phyloP scores from a whole-genome alignment of 2,888 invertebrate species.

The Chymomyza fuscimana region DNA sequence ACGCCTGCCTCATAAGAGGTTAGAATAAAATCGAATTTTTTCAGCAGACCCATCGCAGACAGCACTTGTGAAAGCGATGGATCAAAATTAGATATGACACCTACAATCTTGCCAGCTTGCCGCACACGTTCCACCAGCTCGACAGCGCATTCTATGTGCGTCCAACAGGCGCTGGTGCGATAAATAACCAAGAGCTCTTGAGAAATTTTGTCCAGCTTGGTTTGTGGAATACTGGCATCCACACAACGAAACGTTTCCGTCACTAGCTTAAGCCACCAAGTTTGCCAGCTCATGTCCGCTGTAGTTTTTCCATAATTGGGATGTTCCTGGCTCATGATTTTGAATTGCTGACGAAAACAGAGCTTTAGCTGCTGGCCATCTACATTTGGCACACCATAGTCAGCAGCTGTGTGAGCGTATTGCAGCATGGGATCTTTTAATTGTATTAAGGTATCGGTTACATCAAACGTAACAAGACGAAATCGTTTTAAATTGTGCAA shows the following conservation, averaged over 20 bases:
- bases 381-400: conserved; percentile 81
- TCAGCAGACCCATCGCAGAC: conserved; percentile 82
- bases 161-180: conserved; percentile 87
- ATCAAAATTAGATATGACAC: conserved; percentile 95
- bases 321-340: conserved; percentile 83
- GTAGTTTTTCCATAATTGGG: conserved; percentile 89
- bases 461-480: conserved; percentile 90
- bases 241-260: conserved; percentile 65
- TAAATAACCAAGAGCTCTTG: conserved; percentile 84
- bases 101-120: conserved; percentile 80
- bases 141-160: conserved; percentile 83
- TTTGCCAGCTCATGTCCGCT: conserved; percentile 84
- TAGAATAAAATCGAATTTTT: conserved; percentile 88
- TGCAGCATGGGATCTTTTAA: conserved; percentile 85
- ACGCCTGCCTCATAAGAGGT: conserved; percentile 88
- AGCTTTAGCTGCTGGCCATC: conserved; percentile 75
- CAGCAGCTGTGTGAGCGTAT: conserved; percentile 85
- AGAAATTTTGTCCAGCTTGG: conserved; percentile 80
- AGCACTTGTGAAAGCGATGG: conserved; percentile 87
- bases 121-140: conserved; percentile 82
- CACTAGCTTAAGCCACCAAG: conserved; percentile 88
- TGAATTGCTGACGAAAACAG: conserved; percentile 84
- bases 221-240: conserved; percentile 48
- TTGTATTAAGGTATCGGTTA: conserved; percentile 91
- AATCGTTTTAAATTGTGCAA: conserved; percentile 73